These are phyloP conservation scores for Peribatodes rhomboidaria DNA, from an alignment of 2,888 invertebrate genomes.

Conservation along the genomic window DNA sequence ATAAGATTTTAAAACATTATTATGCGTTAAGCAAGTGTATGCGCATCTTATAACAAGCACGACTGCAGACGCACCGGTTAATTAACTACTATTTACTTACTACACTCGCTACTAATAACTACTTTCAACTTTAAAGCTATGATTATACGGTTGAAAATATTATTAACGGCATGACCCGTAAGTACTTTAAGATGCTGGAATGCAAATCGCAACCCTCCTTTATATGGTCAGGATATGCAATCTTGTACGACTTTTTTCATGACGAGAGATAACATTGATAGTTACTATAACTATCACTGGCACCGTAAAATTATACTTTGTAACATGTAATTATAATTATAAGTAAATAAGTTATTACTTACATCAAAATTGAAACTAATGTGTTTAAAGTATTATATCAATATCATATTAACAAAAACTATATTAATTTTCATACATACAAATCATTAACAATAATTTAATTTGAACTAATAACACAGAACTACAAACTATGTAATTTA, in stretches of 20 bases:
- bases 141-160: background rate
- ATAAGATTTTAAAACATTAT: background rate
- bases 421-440: no score
- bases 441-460: no score
- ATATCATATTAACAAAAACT: no score
- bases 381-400: no score
- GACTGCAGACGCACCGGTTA: conserved; percentile 44
- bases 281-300: conserved; percentile 5
- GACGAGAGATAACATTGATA: conserved; percentile 5
- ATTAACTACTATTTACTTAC: conserved; percentile 37
- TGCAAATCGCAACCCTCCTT: conserved; percentile 1
- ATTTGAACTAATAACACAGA: no score
- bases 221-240: conserved; percentile 21
- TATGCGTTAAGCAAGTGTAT: background rate
- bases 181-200: conserved; percentile 7
- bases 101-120: background rate
- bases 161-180: background rate
- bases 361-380: no score
- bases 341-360: no score
- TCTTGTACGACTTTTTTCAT: conserved; percentile 8
- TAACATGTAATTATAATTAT: background rate
- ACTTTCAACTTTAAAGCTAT: conserved; percentile 3
- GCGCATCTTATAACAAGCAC: conserved; percentile 32
- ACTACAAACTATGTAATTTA: no score
- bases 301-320: background rate